Percentiles rank a stretch among this genome's conserved stretches.
These are phyloP conservation scores for Bubo bubo DNA, from an alignment of 2,113 vertebrate genomes.

Conservation along the genomic window DNA sequence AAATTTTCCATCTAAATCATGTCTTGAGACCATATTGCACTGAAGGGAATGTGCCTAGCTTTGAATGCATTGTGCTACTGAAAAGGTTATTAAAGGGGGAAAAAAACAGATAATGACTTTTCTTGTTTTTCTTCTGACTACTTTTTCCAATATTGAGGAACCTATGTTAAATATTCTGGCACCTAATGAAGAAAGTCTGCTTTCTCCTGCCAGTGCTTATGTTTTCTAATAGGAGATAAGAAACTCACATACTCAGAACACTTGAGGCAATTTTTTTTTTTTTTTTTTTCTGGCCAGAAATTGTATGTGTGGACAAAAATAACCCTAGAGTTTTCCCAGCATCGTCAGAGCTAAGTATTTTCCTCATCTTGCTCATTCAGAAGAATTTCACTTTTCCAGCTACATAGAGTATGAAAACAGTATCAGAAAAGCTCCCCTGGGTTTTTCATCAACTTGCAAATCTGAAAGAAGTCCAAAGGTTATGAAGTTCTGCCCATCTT, in stretches of 20 bases:
- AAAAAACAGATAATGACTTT: slow-evolving; percentile 55
- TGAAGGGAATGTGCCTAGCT: slow-evolving; percentile 71
- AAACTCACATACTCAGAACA: background rate
- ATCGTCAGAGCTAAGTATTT: slow-evolving; percentile 43
- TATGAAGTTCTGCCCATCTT: background rate
- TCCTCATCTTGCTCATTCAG: slow-evolving; percentile 33
- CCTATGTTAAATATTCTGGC: slow-evolving; percentile 53
- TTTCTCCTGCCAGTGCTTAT: background rate
- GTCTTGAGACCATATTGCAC: slow-evolving; percentile 76
- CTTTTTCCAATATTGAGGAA: slow-evolving; percentile 63
- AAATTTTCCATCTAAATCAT: slow-evolving; percentile 87
- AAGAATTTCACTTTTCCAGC: slow-evolving; percentile 56
- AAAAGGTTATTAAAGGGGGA: slow-evolving; percentile 77
- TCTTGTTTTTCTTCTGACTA: slow-evolving; percentile 53
- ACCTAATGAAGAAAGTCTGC: slow-evolving; percentile 32
- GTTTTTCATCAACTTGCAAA: background rate
- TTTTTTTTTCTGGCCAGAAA: slow-evolving; percentile 15
- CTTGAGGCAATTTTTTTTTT: background rate
- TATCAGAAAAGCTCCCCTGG: background rate
- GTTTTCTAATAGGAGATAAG: slow-evolving; percentile 40
- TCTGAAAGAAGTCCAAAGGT: background rate
- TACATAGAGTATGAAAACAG: background rate
- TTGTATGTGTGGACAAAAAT: slow-evolving; percentile 6
- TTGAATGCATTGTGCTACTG: slow-evolving; percentile 83
- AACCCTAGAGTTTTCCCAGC: slow-evolving; percentile 59